These are phyloP conservation scores for Bombus pyrosoma DNA, from an alignment of 1,140 invertebrate genomes.

Conservation along the genomic window DNA sequence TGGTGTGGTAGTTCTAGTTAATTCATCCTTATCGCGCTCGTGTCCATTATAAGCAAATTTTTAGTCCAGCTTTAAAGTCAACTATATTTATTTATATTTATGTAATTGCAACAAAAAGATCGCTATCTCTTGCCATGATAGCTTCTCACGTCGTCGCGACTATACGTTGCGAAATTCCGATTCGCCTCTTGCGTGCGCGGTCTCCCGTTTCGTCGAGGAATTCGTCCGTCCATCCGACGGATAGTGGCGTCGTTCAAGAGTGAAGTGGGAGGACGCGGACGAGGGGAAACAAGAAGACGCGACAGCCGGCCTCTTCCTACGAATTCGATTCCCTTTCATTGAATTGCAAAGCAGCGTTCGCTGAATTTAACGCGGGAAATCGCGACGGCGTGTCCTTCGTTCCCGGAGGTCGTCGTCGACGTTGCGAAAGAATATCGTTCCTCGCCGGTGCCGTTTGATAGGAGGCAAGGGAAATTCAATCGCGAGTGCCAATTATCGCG, in stretches of 20 bases:
- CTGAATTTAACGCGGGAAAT: conserved; percentile 67
- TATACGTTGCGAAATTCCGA: conserved; percentile 48
- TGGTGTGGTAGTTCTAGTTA: no score
- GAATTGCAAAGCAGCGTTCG: conserved; percentile 70
- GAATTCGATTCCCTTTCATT: conserved; percentile 68
- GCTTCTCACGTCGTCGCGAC: neutral
- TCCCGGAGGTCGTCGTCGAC: conserved; percentile 38
- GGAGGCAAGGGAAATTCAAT: conserved; percentile 63
- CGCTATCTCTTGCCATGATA: no score
- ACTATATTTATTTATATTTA: no score
- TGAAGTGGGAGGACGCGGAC: neutral
- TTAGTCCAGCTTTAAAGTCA: no score
- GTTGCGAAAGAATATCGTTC: conserved; percentile 55
- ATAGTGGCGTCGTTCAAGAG: neutral
- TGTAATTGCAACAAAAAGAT: neutral
- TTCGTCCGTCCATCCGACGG: neutral
- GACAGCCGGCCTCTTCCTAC: conserved; percentile 31
- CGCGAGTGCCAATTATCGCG: conserved; percentile 67
- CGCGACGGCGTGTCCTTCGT: conserved; percentile 56
- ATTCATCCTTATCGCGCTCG: no score
- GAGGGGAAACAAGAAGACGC: neutral
- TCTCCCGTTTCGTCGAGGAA: neutral
- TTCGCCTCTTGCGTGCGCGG: conserved; percentile 22
- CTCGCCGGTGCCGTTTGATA: conserved; percentile 33
- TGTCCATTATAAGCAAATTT: no score